Conservation (phyloP, 2,113 vertebrate genomes). For the Glaucomys volans region DNA sequence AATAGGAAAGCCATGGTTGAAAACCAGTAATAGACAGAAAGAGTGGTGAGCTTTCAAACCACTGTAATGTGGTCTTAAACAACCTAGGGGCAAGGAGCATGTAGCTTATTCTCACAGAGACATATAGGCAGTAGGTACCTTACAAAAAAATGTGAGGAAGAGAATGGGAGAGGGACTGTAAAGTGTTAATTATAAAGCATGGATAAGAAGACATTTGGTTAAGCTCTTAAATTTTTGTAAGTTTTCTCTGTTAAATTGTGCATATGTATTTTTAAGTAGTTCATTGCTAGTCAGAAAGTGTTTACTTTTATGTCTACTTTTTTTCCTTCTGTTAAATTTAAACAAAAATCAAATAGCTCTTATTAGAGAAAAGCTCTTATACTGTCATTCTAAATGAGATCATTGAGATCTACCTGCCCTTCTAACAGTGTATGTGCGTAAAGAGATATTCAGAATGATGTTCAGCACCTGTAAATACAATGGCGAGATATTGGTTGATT, state of each 20-base stretch:
- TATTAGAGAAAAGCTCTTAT: background rate
- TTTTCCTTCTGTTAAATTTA: slow-evolving; percentile 18
- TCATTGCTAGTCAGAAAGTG: background rate
- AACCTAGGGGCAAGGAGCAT: accelerated
- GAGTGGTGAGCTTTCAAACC: background rate
- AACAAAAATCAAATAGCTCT: background rate
- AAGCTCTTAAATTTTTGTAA: background rate
- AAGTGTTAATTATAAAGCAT: background rate
- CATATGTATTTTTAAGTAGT: background rate
- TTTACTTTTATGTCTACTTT: background rate
- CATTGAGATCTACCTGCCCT: background rate
- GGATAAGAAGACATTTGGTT: background rate
- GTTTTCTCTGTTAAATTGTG: background rate
- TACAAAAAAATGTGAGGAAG: background rate
- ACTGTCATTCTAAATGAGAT: background rate
- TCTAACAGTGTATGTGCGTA: background rate
- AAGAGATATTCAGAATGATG: background rate
- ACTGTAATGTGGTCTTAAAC: background rate
- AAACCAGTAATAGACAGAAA: background rate
- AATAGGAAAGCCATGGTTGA: background rate
- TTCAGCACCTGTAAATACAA: background rate
- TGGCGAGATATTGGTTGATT: background rate
- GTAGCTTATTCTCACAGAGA: background rate
- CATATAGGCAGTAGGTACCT: too few species aligned
- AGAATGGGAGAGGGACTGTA: background rate